Base-by-base conservation (phyloP, 2,888 invertebrate species). In the Heteromurus nitidus region DNA sequence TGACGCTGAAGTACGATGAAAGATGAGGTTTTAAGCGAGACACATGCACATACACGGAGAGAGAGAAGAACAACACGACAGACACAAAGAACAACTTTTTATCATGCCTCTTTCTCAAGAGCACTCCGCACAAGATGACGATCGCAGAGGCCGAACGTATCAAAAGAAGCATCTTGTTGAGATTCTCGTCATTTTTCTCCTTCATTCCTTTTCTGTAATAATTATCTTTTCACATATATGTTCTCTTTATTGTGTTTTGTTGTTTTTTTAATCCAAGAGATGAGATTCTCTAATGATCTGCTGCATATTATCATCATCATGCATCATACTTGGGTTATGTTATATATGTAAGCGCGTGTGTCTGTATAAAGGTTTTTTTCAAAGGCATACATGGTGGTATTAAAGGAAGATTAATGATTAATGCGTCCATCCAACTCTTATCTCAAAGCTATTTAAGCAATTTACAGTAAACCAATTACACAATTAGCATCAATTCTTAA, bases 381-480 rank as follows among this genome's bases (percentile, higher is more conserved):
- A 53, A 53, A 22, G 16, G n/a, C 50, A 50, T 50, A 50, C 20
- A 62, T 62, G 55, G 28, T 20, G 44, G 58, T 64, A 72, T 80
- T 74, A 62, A 28, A 11, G 62, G 26, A 53, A 69, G 68, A 80
- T 74, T 80, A 69, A 74, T 80, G 80, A 74, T 74, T 74, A 74
- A 80, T 80, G 80, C 64, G 67, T 55, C 50, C n/a, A 47, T n/a
- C 3, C 55, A 22, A n/a, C 24, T 70, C 68, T 67, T 55, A 50
- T 55, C 74, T 74, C 36, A 31, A 50, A 42, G 67, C 72, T 67
- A 44, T 74, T 79, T 62, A 62, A 69, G 69, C 42, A 74, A 69
- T 74, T 80, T 74, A 80, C 73, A 28, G 42, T 60, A 74, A 74
- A 74, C 69, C 80, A 80, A 80, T 74, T 80, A 80, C 69, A 69